A percentile compares a stretch with the other conserved stretches of the same genome.
These are phyloP conservation scores for Orthonyx spaldingii DNA, from an alignment of 2,113 vertebrate species.

Conservation along the genomic window DNA sequence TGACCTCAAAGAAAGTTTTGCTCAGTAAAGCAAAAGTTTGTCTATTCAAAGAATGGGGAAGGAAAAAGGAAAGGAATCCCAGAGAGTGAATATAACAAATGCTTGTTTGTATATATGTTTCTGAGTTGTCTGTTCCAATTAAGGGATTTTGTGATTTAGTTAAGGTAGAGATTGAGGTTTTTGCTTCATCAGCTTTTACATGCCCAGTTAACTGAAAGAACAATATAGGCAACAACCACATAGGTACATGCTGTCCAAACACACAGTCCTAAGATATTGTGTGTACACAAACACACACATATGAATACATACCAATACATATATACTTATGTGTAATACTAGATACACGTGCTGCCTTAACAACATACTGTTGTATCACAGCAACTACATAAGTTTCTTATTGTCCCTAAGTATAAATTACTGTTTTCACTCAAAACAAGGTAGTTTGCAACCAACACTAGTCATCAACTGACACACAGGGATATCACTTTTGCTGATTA, in stretches of 20 bases:
- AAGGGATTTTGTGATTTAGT: not conserved
- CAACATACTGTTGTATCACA: not conserved
- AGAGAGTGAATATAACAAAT: not conserved
- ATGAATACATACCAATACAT: not conserved
- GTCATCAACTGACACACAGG: not conserved
- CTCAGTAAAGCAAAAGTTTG: not conserved
- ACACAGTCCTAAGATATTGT: not conserved
- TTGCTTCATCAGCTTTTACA: not conserved
- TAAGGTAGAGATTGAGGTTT: not conserved
- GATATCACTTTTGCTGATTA: not conserved
- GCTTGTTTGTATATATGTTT: not conserved
- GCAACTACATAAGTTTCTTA: not conserved
- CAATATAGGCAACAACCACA: not conserved
- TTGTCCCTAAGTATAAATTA: not conserved
- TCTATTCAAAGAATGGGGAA: not conserved
- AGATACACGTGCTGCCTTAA: not conserved
- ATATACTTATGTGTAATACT: not conserved
- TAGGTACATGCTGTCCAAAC: not conserved
- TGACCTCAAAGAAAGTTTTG: not conserved
- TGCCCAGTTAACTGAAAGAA: not conserved
- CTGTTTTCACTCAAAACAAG: not conserved
- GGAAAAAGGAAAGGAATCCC: accelerated
- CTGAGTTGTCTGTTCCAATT: not conserved
- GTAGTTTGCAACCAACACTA: not conserved
- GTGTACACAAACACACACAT: not conserved